phyloP scores from a whole-genome alignment of 2,797 vertebrate genomes.

The Anguilla anguilla region DNA sequence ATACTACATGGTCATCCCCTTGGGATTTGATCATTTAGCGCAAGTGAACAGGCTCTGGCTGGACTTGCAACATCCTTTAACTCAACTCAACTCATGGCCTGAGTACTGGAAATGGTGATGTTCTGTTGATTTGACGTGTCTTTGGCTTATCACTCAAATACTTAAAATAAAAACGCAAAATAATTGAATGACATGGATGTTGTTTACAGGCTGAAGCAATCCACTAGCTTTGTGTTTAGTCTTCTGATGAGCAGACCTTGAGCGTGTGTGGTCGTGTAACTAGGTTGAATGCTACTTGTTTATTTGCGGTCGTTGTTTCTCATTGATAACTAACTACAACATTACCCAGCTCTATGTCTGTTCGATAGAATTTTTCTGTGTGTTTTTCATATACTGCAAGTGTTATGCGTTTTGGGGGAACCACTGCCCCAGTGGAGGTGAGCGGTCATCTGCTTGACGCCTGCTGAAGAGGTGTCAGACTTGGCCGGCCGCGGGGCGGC shows the following conservation, averaged over 20 bases:
- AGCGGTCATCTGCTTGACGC: neutral
- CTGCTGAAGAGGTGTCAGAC: neutral
- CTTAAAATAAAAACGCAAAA: too few relatives aligned
- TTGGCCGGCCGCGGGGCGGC: neutral
- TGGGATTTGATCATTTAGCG: neutral
- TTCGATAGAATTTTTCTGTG: neutral
- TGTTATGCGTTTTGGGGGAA: neutral
- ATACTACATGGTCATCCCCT: neutral
- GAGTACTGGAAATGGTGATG: neutral
- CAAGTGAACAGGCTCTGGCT: neutral
- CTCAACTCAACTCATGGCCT: neutral
- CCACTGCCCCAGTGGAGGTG: neutral
- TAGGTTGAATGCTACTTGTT: conserved; percentile 37
- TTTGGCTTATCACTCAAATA: neutral
- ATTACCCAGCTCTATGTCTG: neutral
- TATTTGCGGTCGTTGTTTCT: neutral
- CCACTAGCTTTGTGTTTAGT: conserved; percentile 45
- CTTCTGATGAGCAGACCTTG: conserved; percentile 56
- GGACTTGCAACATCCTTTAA: neutral
- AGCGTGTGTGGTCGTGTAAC: conserved; percentile 61
- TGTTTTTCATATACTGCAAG: neutral
- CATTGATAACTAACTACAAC: neutral
- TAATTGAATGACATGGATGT: neutral
- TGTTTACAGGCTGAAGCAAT: neutral
- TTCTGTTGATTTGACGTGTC: neutral